Evolutionary conservation across 1,140 invertebrate genomes (phyloP).

Genomic region (Zaprionus tsacasi): DNA sequence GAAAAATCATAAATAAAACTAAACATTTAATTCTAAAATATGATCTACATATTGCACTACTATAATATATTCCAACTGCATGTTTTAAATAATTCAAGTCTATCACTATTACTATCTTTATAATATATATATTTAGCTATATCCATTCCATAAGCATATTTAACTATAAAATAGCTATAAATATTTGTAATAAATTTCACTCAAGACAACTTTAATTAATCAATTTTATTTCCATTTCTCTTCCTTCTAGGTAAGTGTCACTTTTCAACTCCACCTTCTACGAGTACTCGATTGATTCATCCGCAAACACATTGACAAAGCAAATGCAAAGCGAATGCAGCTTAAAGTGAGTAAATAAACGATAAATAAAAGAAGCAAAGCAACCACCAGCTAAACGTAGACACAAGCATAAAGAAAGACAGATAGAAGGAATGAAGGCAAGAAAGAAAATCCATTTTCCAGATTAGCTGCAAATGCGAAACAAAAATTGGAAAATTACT

Average conservation of each 20-base stretch:
- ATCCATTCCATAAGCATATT: too few relatives aligned
- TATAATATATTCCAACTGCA: background rate
- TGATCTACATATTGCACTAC: background rate
- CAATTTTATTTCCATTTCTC: constrained; percentile 15
- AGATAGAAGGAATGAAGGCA: background rate
- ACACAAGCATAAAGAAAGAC: constrained; percentile 1
- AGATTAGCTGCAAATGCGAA: constrained; percentile 73
- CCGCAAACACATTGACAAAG: constrained; percentile 63
- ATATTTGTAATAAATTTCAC: background rate
- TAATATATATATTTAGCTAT: too few relatives aligned
- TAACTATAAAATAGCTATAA: background rate
- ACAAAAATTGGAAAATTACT: constrained; percentile 81
- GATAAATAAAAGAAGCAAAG: constrained; percentile 13
- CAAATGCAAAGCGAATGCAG: constrained; percentile 23
- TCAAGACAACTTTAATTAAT: constrained; percentile 12
- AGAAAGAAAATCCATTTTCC: constrained; percentile 67
- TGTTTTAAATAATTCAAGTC: background rate
- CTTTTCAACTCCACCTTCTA: background rate
- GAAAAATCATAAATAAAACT: too few relatives aligned
- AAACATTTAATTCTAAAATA: too few relatives aligned
- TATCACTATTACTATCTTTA: background rate
- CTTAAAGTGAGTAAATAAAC: constrained; percentile 67
- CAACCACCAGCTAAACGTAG: constrained; percentile 26
- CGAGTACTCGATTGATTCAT: background rate
- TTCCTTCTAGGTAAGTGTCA: constrained; percentile 66